Conservation (phyloP, 2,113 vertebrate genomes). For the Cyrtonyx montezumae region DNA sequence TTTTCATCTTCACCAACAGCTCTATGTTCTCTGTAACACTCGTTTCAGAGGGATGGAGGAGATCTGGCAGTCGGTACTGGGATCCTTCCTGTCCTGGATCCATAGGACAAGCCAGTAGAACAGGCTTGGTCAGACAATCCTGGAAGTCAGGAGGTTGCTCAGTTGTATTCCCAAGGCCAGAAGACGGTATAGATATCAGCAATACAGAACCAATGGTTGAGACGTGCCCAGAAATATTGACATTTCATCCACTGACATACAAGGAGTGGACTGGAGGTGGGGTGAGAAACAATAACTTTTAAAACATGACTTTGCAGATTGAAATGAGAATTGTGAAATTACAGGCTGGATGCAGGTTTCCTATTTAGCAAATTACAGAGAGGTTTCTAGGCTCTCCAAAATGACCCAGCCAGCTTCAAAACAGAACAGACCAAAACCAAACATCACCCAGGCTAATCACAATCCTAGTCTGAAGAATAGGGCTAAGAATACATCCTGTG, state of each 20-base stretch:
- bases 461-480: neutral
- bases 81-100: neutral
- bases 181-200: neutral
- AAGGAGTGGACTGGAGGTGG: neutral
- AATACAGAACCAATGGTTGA: neutral
- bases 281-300: neutral
- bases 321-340: slow-evolving; percentile 6
- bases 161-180: neutral
- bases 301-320: neutral
- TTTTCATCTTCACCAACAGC: neutral
- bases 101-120: neutral
- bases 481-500: neutral
- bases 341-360: neutral
- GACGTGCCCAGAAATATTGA: slow-evolving; percentile 12
- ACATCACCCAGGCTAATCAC: neutral
- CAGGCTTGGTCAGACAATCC: neutral
- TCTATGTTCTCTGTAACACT: neutral
- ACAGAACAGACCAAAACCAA: neutral
- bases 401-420: neutral
- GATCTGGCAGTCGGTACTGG: neutral
- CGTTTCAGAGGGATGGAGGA: neutral
- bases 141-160: neutral
- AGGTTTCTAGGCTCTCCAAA: slow-evolving; percentile 6
- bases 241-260: slow-evolving; percentile 26
- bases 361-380: slow-evolving; percentile 53